Evolutionary conservation across 92 coral and sea anemone genomes (phyloP).

Genomic region (Heliopora coerulea): DNA sequence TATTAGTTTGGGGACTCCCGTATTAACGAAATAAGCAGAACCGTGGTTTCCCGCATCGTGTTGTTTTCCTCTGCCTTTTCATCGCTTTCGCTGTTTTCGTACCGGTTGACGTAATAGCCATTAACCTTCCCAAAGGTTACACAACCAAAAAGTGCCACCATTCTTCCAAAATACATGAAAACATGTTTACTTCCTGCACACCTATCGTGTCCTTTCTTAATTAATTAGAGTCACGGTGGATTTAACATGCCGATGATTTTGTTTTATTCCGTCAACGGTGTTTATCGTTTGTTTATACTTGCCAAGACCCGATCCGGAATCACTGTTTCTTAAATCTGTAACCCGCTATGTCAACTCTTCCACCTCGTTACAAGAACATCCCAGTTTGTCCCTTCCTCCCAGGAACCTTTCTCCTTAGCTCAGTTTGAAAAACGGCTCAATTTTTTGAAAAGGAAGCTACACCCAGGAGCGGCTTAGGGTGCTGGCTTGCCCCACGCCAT

Average conservation of each 20-base stretch:
- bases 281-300: no score
- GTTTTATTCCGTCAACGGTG: neutral
- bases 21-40: no score
- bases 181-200: conserved; percentile 8
- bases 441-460: neutral
- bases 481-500: neutral
- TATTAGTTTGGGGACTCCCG: neutral
- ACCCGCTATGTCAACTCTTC: no score
- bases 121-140: neutral
- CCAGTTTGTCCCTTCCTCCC: no score
- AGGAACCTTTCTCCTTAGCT: no score
- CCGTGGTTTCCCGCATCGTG: no score
- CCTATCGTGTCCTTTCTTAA: neutral
- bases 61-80: no score
- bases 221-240: conserved; percentile 25
- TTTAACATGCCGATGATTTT: neutral
- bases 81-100: neutral
- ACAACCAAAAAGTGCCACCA: neutral
- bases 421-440: no score
- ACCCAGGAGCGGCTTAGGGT: neutral
- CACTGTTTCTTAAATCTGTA: no score
- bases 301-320: no score
- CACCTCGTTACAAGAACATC: no score
- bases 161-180: conserved; percentile 3
- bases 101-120: neutral